These are phyloP conservation scores for Pteropus alecto DNA, from an alignment of 2,113 vertebrate species.

Conservation along the genomic window DNA sequence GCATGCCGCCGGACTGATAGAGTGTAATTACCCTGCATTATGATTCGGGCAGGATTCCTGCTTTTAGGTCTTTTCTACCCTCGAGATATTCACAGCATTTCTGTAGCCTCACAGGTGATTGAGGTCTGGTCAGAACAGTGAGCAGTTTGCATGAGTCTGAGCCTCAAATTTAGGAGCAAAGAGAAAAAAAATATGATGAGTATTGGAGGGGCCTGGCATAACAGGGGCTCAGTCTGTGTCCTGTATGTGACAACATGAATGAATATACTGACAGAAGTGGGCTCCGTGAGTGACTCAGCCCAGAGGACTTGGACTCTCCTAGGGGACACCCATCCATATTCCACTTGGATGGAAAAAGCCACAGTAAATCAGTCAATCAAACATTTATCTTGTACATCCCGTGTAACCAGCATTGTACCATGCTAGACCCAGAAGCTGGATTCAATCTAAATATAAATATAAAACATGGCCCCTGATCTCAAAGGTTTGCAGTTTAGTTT, in stretches of 20 bases:
- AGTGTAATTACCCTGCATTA: neutral
- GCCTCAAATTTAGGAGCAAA: neutral
- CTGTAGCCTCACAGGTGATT: neutral
- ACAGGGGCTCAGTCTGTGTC: neutral
- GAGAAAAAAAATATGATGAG: neutral
- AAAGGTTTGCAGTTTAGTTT: neutral
- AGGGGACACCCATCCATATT: neutral
- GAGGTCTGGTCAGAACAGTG: neutral
- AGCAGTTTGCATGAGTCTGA: neutral
- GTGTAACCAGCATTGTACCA: neutral
- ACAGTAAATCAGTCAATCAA: neutral
- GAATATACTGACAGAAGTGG: neutral
- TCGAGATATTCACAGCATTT: neutral
- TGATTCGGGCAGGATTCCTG: neutral
- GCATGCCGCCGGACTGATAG: neutral
- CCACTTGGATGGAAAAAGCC: neutral
- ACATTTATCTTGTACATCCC: neutral
- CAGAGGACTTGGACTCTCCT: neutral
- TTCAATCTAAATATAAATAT: neutral
- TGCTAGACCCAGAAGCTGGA: neutral
- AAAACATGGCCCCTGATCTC: neutral
- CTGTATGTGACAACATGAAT: neutral
- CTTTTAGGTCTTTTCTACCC: neutral
- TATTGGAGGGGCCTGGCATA: rapidly evolving
- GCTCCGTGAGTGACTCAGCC: neutral